Percentiles rank a stretch among this genome's conserved stretches.
phyloP scores from a whole-genome alignment of 1,140 invertebrate species.

The Streblospio benedicti region DNA sequence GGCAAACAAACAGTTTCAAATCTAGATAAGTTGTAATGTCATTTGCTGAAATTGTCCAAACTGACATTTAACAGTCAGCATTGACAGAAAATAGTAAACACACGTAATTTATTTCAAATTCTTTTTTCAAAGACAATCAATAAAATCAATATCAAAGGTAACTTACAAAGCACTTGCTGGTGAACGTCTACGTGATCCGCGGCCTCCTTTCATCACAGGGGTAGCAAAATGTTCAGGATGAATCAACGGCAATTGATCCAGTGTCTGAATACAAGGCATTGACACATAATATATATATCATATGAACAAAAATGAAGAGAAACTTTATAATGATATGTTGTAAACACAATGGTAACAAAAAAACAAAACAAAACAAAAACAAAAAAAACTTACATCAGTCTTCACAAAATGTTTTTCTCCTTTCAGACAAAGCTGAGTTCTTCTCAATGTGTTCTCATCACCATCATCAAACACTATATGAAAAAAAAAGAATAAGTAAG shows the following conservation, averaged over 20 bases:
- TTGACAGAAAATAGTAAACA: neutral
- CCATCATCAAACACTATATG: constrained; percentile 93
- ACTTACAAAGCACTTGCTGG: neutral
- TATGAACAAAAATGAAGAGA: constrained; percentile 1
- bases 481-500: constrained; percentile 18
- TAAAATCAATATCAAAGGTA: neutral
- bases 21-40: too few relatives aligned
- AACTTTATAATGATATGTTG: too few relatives aligned
- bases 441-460: constrained; percentile 86
- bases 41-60: too few relatives aligned
- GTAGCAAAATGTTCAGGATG: constrained; percentile 48
- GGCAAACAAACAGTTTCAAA: too few relatives aligned
- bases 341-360: too few relatives aligned
- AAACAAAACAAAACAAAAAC: too few relatives aligned
- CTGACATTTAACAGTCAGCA: neutral
- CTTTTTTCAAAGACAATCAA: neutral
- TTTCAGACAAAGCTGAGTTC: constrained; percentile 90
- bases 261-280: constrained; percentile 34
- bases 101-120: neutral
- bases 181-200: constrained; percentile 22
- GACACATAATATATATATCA: neutral
- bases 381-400: constrained; percentile 59
- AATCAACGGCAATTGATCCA: constrained; percentile 45
- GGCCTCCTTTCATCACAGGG: constrained; percentile 36
- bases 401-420: constrained; percentile 96